Percentiles rank a stretch among this genome's conserved stretches.
phyloP scores from a whole-genome alignment of 1,140 invertebrate species.

The Drosophila erecta region DNA sequence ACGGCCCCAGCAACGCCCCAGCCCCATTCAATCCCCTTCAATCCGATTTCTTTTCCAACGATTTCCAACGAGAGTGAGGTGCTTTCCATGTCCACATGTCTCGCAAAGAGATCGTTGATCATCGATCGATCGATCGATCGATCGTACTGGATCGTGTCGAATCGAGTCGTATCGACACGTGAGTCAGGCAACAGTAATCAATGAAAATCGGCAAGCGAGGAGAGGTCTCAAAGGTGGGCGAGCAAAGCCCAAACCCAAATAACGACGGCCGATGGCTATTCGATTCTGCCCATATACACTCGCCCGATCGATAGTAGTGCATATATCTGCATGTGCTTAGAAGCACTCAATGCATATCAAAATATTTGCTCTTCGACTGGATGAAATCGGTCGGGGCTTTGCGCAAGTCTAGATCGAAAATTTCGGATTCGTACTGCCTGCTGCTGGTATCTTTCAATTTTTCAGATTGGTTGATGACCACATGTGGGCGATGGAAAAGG shows the following conservation, averaged over 20 bases:
- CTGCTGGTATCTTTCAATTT: not conserved
- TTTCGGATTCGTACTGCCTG: not conserved
- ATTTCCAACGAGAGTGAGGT: conserved; percentile 28
- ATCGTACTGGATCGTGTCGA: too few species aligned
- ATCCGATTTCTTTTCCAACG: conserved; percentile 4
- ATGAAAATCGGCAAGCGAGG: conserved; percentile 35
- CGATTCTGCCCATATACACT: conserved; percentile 7
- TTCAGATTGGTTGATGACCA: too few species aligned
- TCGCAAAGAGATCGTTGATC: conserved; percentile 11
- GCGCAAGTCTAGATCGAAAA: not conserved
- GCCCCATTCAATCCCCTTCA: not conserved
- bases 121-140: conserved; percentile 1
- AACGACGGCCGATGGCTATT: conserved; percentile 18
- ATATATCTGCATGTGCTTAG: conserved; percentile 50
- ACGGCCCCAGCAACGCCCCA: conserved; percentile 26
- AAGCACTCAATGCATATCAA: conserved; percentile 19
- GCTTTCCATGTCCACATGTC: conserved; percentile 2
- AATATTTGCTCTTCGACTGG: not conserved
- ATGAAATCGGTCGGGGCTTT: conserved; percentile 1
- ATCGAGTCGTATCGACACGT: conserved; percentile 9
- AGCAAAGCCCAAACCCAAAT: conserved; percentile 6
- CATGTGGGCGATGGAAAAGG: too few species aligned
- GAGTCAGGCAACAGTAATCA: conserved; percentile 44
- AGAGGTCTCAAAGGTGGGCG: conserved; percentile 38
- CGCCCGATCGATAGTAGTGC: conserved; percentile 10